Conservation (phyloP, 1,140 invertebrate species). For the Achroia grisella region DNA sequence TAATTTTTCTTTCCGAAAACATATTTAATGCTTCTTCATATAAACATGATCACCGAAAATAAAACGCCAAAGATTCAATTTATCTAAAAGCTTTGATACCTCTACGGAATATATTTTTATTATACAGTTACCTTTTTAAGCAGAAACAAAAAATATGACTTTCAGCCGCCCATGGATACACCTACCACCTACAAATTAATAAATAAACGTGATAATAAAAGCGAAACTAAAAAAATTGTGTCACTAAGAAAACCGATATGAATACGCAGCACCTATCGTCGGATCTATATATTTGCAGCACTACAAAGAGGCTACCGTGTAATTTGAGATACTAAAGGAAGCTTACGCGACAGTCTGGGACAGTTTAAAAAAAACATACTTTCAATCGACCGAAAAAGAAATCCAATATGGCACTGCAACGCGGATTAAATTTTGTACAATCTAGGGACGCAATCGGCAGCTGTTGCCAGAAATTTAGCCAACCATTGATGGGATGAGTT, state of each 20-base stretch:
- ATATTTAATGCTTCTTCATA: background rate
- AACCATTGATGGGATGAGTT: conserved; percentile 43
- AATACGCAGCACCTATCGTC: conserved; percentile 34
- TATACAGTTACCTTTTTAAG: background rate
- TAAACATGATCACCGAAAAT: background rate
- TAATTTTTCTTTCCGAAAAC: background rate
- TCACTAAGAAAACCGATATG: conserved; percentile 39
- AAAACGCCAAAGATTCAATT: background rate
- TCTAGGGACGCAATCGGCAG: conserved; percentile 52
- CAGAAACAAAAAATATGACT: conserved; percentile 26
- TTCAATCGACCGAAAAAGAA: conserved; percentile 63
- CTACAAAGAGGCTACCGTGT: conserved; percentile 58
- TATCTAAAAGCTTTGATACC: background rate
- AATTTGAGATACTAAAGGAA: conserved; percentile 57
- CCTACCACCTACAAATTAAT: conserved; percentile 31
- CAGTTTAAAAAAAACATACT: conserved; percentile 55
- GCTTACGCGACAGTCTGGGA: conserved; percentile 58
- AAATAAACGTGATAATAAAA: conserved; percentile 11
- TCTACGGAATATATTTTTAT: background rate
- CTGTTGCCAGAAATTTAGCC: conserved; percentile 53
- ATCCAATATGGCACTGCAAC: conserved; percentile 59
- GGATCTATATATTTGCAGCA: conserved; percentile 37
- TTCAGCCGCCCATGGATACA: conserved; percentile 35
- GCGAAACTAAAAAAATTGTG: too few species aligned
- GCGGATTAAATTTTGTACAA: conserved; percentile 69